Base-by-base conservation (phyloP, 1,140 invertebrate genomes). In the Atopsyche davidsoni region DNA sequence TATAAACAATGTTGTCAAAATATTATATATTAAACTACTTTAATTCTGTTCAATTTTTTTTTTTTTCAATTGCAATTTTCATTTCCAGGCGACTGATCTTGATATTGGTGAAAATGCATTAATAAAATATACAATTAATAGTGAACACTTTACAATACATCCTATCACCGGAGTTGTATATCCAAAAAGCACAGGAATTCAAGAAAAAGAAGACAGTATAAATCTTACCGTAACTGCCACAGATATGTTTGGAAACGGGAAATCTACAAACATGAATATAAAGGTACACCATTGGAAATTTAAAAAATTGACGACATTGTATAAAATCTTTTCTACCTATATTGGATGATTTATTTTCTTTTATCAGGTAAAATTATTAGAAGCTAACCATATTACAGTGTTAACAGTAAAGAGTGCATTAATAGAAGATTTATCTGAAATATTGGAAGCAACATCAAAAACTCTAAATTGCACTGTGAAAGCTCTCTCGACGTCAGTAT, bases 1-100 rank as follows among this genome's bases (percentile, higher is more conserved):
- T 2, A 32, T 45, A 19, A 45, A 32, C 7, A 14, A 16, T 43
- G 54, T 23, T 45, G 36, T 2, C 25, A 40, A 25, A n/a, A 41
- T 24, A 51, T n/a, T 23, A 35, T 32, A 34, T 16, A 34, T 35
- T 51, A 11, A 6, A 46, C 22, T 46, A 31, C 2, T 35, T 18
- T 11, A 34, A n/a, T 34, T 11, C 16, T 3, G 16, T n/a, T 34
- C n/a, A 34, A 34, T 34, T 13, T 4, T 34, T 3, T 3, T 34
- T 3, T 40, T 38, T 19, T 46, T 13, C 23, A 22, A 24, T 48
- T 18, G 4, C 3, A 21, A 24, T 50, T 50, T 48, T 39, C 10
- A 32, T 23, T 56, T 58, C 21, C 38, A 64, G 55, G 62, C 62
- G 28, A 64, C 60, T 18, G 61, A 64, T 52, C 14, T 21, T 31